Conservation (phyloP, 2,888 invertebrate genomes). For the Agriopis marginaria region DNA sequence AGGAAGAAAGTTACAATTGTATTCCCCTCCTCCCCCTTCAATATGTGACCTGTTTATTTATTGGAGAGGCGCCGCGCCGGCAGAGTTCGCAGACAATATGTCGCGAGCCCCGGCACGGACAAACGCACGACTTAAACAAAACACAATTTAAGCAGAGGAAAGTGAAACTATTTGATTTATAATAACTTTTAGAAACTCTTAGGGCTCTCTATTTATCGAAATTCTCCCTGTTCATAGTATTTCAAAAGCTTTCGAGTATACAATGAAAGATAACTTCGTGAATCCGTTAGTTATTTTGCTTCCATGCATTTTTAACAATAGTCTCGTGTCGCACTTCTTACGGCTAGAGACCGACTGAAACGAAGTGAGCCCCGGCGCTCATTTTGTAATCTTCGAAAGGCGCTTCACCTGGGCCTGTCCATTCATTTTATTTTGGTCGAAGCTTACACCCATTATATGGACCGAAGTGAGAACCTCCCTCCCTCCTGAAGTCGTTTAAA, state of each 20-base stretch:
- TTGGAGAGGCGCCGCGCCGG: constrained; percentile 83
- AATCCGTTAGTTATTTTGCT: too few relatives aligned
- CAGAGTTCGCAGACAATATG: constrained; percentile 85
- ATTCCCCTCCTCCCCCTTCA: constrained; percentile 82
- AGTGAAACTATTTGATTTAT: constrained; percentile 77
- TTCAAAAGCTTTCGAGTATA: background rate
- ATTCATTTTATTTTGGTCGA: too few relatives aligned
- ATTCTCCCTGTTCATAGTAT: background rate
- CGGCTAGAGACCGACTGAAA: too few relatives aligned
- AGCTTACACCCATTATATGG: too few relatives aligned
- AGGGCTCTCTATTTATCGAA: constrained; percentile 22
- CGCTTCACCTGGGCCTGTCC: too few relatives aligned
- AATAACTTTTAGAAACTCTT: constrained; percentile 56
- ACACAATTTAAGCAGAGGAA: constrained; percentile 74
- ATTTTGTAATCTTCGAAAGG: too few relatives aligned
- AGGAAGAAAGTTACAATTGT: constrained; percentile 85
- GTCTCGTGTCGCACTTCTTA: too few relatives aligned
- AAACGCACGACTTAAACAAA: constrained; percentile 79
- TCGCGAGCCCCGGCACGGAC: constrained; percentile 73
- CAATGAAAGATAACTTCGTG: too few relatives aligned
- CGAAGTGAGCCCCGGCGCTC: too few relatives aligned
- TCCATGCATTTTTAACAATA: too few relatives aligned
- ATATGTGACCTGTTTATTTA: constrained; percentile 87
- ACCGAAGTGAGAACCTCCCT: too few relatives aligned
- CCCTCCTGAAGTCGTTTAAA: background rate